phyloP scores from a whole-genome alignment of 2,888 invertebrate genomes.

The Nemotelus pantherinus region DNA sequence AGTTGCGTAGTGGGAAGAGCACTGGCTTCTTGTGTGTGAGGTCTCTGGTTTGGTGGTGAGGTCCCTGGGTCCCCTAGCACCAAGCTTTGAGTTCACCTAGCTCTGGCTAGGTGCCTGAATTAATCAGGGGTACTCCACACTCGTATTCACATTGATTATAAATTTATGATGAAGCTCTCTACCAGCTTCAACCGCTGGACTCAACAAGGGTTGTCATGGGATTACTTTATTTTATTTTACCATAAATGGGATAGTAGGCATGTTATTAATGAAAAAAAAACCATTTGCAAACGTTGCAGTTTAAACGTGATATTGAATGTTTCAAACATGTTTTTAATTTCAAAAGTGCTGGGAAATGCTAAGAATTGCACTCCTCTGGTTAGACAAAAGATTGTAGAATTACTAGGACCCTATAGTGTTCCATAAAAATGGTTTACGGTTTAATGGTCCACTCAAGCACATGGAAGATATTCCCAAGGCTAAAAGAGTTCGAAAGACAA shows the following conservation, averaged over 20 bases:
- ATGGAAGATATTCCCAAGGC: neutral
- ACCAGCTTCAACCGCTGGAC: neutral
- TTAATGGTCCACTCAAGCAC: neutral
- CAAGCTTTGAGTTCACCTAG: neutral
- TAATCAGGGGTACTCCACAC: no score
- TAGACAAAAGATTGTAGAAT: no score
- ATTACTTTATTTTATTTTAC: neutral
- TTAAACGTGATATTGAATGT: neutral
- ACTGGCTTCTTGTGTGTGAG: no score
- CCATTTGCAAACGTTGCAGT: neutral
- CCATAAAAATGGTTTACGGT: neutral
- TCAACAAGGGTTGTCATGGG: no score
- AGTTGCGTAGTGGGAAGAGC: no score
- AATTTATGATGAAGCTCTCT: no score
- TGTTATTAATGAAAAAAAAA: neutral
- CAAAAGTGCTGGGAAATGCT: neutral
- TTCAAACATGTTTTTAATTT: neutral
- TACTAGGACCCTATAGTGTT: neutral
- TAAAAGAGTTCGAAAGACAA: neutral
- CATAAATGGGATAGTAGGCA: neutral
- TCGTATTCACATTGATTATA: no score
- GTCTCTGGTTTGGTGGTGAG: no score
- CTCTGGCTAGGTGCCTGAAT: no score
- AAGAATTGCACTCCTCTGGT: neutral
- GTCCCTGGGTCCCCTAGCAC: no score